phyloP scores from a whole-genome alignment of 2,888 invertebrate species.

The Philereme transversata region DNA sequence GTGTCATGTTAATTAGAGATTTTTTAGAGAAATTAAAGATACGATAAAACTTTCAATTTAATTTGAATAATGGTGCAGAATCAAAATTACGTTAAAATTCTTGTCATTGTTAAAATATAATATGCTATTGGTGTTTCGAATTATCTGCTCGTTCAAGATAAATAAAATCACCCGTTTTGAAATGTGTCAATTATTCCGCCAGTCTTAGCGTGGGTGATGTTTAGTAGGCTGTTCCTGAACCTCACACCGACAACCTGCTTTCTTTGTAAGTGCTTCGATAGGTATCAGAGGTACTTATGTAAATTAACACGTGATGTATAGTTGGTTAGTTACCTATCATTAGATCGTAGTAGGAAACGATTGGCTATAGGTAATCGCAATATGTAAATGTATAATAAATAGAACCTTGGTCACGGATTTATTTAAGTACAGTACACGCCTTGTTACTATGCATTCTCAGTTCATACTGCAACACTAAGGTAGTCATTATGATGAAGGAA shows the following conservation, averaged over 20 bases:
- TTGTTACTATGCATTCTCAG: conserved; percentile 5
- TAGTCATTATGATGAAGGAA: not conserved
- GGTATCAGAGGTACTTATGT: conserved; percentile 29
- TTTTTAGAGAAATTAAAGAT: too few species aligned
- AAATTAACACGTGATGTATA: conserved; percentile 36
- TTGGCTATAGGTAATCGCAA: conserved; percentile 36
- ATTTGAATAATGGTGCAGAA: too few species aligned
- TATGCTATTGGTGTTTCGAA: too few species aligned
- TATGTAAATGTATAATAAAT: conserved; percentile 34
- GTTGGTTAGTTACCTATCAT: conserved; percentile 37
- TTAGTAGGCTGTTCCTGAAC: not conserved
- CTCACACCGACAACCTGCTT: conserved; percentile 2
- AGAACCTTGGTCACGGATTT: conserved; percentile 33
- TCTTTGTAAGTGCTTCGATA: conserved; percentile 7
- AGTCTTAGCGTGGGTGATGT: too few species aligned
- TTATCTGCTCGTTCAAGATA: too few species aligned
- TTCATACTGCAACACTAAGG: not conserved
- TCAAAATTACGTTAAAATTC: too few species aligned
- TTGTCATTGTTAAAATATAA: too few species aligned
- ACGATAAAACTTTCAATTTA: too few species aligned
- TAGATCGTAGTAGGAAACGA: conserved; percentile 42
- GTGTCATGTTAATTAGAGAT: too few species aligned
- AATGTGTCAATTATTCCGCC: too few species aligned
- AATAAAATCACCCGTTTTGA: too few species aligned
- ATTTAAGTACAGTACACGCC: conserved; percentile 20